Conservation (phyloP, 1,140 invertebrate genomes). For the Penaeus indicus region DNA sequence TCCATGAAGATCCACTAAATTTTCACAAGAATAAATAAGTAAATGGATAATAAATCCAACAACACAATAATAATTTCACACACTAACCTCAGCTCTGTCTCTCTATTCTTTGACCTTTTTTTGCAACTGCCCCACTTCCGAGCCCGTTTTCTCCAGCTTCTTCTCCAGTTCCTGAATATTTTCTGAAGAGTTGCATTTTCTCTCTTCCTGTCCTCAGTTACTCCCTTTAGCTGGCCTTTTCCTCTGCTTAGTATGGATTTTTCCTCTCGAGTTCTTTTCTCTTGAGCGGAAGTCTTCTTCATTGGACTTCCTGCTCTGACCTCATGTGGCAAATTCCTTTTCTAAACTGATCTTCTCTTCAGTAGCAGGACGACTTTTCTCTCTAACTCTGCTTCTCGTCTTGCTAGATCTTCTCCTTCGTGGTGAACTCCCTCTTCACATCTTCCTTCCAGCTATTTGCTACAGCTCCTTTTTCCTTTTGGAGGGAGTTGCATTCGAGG, state of each 20-base stretch:
- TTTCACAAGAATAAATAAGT: no score
- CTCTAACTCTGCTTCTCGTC: conserved; percentile 43
- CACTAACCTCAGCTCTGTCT: conserved; percentile 27
- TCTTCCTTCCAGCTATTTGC: conserved; percentile 22
- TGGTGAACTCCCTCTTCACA: neutral
- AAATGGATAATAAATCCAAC: no score
- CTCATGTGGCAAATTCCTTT: conserved; percentile 34
- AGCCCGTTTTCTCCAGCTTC: no score
- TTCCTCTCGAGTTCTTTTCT: conserved; percentile 23
- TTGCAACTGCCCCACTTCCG: neutral
- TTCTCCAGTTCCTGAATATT: no score
- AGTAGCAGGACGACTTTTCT: conserved; percentile 7
- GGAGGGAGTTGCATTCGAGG: neutral
- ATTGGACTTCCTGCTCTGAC: conserved; percentile 6
- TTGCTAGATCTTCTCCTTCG: neutral
- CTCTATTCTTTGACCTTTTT: neutral
- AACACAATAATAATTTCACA: no score
- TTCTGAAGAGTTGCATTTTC: no score
- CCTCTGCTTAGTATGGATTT: neutral
- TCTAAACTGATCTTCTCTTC: conserved; percentile 37
- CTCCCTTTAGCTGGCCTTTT: no score
- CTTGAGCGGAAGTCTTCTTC: conserved; percentile 34
- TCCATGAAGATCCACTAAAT: neutral
- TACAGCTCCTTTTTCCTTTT: conserved; percentile 14
- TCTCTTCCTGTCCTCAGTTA: no score